Evolutionary conservation across 2,888 invertebrate genomes (phyloP).

Genomic region (Acanthosepion esculentum): DNA sequence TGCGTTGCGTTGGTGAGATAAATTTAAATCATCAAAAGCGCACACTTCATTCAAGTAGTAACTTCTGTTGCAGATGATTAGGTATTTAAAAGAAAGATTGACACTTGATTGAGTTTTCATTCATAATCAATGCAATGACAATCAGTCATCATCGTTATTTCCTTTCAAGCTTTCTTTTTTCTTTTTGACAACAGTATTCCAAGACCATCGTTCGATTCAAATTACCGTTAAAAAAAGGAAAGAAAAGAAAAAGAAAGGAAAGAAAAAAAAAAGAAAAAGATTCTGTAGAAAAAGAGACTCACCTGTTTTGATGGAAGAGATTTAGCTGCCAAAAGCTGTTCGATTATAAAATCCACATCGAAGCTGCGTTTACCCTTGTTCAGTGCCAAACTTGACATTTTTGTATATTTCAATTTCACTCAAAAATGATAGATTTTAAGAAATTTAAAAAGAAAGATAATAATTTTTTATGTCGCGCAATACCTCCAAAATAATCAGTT

Average conservation of each 20-base stretch:
- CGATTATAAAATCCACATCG: conserved; percentile 70
- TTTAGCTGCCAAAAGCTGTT: conserved; percentile 69
- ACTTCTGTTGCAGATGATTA: neutral
- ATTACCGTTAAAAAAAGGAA: neutral
- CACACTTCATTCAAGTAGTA: neutral
- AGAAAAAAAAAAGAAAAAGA: neutral
- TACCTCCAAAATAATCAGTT: neutral
- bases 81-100: no score
- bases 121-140: neutral
- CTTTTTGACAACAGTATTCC: neutral
- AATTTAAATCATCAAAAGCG: no score
- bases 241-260: neutral
- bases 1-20: neutral
- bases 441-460: neutral
- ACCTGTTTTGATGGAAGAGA: conserved; percentile 73
- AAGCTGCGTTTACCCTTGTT: conserved; percentile 55
- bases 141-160: neutral
- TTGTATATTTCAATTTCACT: neutral
- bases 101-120: no score
- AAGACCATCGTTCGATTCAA: neutral
- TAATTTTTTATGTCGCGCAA: neutral
- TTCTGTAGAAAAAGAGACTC: neutral
- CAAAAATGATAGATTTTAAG: neutral
- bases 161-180: no score
- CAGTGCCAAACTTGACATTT: neutral